Conservation (phyloP, 2,797 vertebrate genomes). For the Notamacropus eugenii region DNA sequence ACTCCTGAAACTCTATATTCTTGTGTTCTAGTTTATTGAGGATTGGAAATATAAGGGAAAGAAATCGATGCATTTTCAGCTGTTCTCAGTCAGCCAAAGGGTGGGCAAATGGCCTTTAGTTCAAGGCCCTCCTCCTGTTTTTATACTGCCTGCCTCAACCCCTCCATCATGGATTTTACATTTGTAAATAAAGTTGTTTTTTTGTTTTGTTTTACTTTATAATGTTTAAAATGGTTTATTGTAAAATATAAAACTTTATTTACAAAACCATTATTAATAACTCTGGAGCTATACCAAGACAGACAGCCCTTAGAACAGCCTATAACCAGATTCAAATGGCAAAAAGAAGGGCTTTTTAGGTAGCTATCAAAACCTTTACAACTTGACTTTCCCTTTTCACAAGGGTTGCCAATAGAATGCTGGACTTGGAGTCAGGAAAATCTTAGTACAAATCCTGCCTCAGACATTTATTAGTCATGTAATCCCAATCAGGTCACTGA, state of each 20-base stretch:
- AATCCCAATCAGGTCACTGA: neutral
- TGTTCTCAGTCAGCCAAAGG: neutral
- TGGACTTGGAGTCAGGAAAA: neutral
- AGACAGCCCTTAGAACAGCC: neutral
- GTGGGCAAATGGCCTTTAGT: neutral
- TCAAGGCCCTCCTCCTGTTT: neutral
- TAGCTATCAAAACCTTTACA: neutral
- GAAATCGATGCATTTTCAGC: conserved; percentile 11
- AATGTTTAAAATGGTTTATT: neutral
- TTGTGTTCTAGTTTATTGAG: neutral
- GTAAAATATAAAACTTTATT: neutral
- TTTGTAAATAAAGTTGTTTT: neutral
- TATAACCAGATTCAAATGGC: neutral
- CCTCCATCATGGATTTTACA: neutral
- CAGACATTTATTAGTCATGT: neutral
- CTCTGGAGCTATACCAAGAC: neutral
- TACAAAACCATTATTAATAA: neutral
- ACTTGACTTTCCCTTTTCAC: neutral
- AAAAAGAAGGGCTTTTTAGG: neutral
- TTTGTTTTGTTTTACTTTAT: neutral
- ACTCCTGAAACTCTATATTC: neutral
- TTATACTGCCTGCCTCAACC: neutral
- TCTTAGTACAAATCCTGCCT: neutral
- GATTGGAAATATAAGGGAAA: conserved; percentile 3
- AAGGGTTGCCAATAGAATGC: neutral